Evolutionary conservation across 2,888 invertebrate genomes (phyloP), one percentile per base, ranked within the genome.

Genomic region (Mesorhabditis sp.): DNA sequence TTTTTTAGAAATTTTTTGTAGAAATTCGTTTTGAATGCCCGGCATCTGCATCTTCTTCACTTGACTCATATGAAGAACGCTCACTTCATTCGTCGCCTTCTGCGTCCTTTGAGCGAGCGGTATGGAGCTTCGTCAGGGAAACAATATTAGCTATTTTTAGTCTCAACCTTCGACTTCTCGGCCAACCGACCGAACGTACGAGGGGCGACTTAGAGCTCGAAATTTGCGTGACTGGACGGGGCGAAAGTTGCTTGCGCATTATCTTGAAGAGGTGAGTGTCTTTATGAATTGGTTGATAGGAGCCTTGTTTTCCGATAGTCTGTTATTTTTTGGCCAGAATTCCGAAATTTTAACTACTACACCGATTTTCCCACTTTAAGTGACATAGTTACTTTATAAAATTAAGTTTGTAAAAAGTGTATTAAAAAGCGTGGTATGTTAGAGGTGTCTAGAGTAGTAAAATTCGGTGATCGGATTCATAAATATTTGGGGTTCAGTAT

Each of bases 141-240:
- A 28, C 2, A 50, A 50, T 13, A 50, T 10, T 2, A 50, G 2
- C 58, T 10, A 50, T 50, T 50, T n/a, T 50, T n/a, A 50, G n/a
- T 50, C n/a, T 50, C 7, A 50, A 50, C 58, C 7, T 50, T n/a
- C 7, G n/a, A 13, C n/a, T 50, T 50, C 58, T 50, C n/a, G 10
- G n/a, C n/a, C 58, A 10, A 50, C 7, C 58, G 58, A 50, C n/a
- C 58, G 58, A 50, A 50, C 58, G 7, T 50, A 50, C 58, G 58
- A 50, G n/a, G 58, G 58, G 7, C 58, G 58, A n/a, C 10, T 50
- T 13, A 10, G 58, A n/a, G 58, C 58, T n/a, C 7, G 58, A 50
- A 50, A 50, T 50, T n/a, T 50, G 7, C 58, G 58, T 13, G 58
- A 50, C 58, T 50, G 58, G 58, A 50, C 58, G n/a, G 58, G 58